These are phyloP conservation scores for Arge pagana DNA, from an alignment of 2,888 invertebrate species.

Conservation along the genomic window DNA sequence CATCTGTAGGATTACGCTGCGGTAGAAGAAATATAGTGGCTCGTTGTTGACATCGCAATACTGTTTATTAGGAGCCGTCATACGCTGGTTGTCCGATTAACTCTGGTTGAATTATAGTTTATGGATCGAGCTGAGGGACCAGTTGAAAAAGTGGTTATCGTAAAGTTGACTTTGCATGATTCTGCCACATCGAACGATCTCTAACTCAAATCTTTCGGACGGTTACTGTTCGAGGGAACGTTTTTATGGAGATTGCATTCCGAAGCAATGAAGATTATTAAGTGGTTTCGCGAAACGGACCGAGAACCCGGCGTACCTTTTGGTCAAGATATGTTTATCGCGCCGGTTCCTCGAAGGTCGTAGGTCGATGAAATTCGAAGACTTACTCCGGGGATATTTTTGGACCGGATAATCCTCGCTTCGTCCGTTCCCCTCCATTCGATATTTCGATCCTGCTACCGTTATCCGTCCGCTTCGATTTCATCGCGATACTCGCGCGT, in stretches of 20 bases:
- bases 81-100: neutral
- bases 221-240: conserved; percentile 43
- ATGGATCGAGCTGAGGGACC: conserved; percentile 2
- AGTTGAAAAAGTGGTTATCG: conserved; percentile 17
- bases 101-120: conserved; percentile 4
- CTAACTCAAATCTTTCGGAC: conserved; percentile 44
- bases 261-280: conserved; percentile 46
- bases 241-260: conserved; percentile 56
- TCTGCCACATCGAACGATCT: conserved; percentile 21
- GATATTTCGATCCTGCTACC: no score
- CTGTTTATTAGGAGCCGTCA: conserved; percentile 46
- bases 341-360: no score
- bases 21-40: no score
- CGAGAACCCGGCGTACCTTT: no score
- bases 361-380: no score
- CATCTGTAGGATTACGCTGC: no score
- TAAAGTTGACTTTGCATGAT: conserved; percentile 21
- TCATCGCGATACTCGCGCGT: no score
- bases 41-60: conserved; percentile 36
- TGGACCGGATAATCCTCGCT: no score
- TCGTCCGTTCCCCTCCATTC: no score
- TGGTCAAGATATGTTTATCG: no score
- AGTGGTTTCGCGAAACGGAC: conserved; percentile 48
- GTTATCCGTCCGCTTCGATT: no score
- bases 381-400: no score